Percentiles rank a stretch among this genome's conserved stretches.
These are phyloP conservation scores for Mechanitis mazaeus DNA, from an alignment of 2,888 invertebrate genomes.

Conservation along the genomic window DNA sequence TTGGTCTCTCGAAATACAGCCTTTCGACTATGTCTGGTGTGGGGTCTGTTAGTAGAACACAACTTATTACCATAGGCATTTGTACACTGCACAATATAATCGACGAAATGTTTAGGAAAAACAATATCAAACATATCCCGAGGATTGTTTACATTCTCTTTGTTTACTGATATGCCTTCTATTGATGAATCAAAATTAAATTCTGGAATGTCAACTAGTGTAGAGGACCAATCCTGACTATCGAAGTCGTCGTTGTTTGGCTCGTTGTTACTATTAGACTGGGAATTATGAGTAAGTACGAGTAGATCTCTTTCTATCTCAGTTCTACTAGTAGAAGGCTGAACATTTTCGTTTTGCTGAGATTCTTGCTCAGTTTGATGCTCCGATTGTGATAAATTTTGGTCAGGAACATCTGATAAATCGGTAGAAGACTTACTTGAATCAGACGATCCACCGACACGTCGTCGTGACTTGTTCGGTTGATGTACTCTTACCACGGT, in stretches of 20 bases:
- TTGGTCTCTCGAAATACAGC: too few species aligned
- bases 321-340: conserved; percentile 17
- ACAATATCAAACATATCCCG: conserved; percentile 18
- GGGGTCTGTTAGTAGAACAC: too few species aligned
- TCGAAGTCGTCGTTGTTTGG: conserved; percentile 15
- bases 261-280: conserved; percentile 19
- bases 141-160: conserved; percentile 16
- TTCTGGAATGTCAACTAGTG: conserved; percentile 23
- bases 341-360: conserved; percentile 9
- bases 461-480: conserved; percentile 14
- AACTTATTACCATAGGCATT: too few species aligned
- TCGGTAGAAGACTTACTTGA: conserved; percentile 21
- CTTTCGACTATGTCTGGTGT: too few species aligned
- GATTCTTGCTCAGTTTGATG: conserved; percentile 15
- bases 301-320: conserved; percentile 9
- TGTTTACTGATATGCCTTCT: conserved; percentile 21
- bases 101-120: too few species aligned
- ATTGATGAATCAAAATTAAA: conserved; percentile 24
- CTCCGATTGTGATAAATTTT: conserved; percentile 18
- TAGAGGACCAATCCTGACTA: conserved; percentile 20
- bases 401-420: conserved; percentile 18
- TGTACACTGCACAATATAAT: too few species aligned
- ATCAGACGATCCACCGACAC: conserved; percentile 21
- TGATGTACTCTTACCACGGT: conserved; percentile 7
- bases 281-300: conserved; percentile 10